These are phyloP conservation scores for Podotricha telesiphe DNA, from an alignment of 2,888 invertebrate species.

Conservation along the genomic window DNA sequence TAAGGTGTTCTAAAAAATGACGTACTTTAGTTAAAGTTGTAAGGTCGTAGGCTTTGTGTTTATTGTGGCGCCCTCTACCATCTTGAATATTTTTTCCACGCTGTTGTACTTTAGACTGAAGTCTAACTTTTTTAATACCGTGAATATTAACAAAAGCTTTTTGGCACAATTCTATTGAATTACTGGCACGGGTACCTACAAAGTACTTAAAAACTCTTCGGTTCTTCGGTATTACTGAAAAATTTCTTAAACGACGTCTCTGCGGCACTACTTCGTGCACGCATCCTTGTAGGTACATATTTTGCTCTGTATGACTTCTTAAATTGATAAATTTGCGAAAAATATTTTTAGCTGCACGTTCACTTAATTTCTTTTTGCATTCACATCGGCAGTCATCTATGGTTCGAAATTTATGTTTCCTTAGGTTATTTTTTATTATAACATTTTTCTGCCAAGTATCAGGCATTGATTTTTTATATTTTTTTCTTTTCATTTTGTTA, in stretches of 20 bases:
- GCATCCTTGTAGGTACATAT: slow-evolving; percentile 17
- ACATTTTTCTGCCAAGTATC: slow-evolving; percentile 12
- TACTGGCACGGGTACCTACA: neutral
- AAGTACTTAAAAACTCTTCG: slow-evolving; percentile 14
- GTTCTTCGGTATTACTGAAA: neutral
- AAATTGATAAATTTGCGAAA: slow-evolving; percentile 12
- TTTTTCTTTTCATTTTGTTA: neutral
- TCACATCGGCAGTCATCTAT: slow-evolving; percentile 10
- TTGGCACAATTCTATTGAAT: slow-evolving; percentile 16
- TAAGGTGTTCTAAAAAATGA: neutral
- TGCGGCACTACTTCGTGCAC: slow-evolving; percentile 1
- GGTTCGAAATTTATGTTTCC: slow-evolving; percentile 1
- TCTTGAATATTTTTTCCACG: neutral
- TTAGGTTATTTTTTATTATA: slow-evolving; percentile 13
- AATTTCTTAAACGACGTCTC: slow-evolving; percentile 1
- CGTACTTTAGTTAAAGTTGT: neutral
- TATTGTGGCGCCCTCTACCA: neutral
- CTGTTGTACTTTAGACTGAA: slow-evolving; percentile 7
- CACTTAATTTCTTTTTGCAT: slow-evolving; percentile 19
- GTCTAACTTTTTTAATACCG: slow-evolving; percentile 3
- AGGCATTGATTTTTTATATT: neutral
- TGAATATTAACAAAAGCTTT: slow-evolving; percentile 8
- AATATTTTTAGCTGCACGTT: neutral
- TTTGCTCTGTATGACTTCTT: slow-evolving; percentile 23
- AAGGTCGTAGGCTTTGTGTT: neutral